Evolutionary conservation across 1,140 invertebrate species (phyloP), one percentile per base, ranked within the genome.

Genomic region (Dryas iulia): DNA sequence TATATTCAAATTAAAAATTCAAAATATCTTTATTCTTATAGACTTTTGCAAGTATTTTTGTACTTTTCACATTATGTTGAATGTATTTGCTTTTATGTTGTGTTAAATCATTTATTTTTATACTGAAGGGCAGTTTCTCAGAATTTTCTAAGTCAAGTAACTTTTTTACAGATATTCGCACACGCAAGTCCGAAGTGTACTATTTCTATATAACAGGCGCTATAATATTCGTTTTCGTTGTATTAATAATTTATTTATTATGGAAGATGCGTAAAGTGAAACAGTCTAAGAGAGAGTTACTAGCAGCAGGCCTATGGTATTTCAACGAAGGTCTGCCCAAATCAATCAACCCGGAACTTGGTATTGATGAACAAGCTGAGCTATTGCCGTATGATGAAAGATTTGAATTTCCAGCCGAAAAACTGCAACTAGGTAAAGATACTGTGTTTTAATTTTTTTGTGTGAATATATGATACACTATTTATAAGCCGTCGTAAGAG

Each of bases 301-400:
- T 94, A 59, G 92, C 93, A 39, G 94, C 94, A 25, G 96, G 95
- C 11, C 83, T 97, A 31, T 91, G 94, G 68, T 94, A 97, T 72
- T 98, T 98, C 77, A 95, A 96, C 72, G 94, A 96, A 81, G 97
- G 97, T 0, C 94, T 95, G 7, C 84, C 96, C 6, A 96, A 95
- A 59, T 96, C 95, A 53, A 93, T 98, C 7, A 98, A 98, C 93
- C 97, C 97, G 0, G 96, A 98, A 8, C 85, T 98, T 14, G 96
- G 96, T 0, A 93, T 99, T 0, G 96, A 97, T 58, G 97, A 98
- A 82, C 98, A 99, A 92, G 97, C 97, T 0, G 97, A 98, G 71
- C 91, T 98, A 18, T 90, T 99, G 47, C 97, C 98, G 0, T 99
- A 99, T 72, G 95, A 99, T 83, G 95, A 95, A 66, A 95, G 95